Evolutionary conservation across 2,113 vertebrate species (phyloP), one percentile per base, ranked within the genome.

Genomic region (Egretta garzetta): DNA sequence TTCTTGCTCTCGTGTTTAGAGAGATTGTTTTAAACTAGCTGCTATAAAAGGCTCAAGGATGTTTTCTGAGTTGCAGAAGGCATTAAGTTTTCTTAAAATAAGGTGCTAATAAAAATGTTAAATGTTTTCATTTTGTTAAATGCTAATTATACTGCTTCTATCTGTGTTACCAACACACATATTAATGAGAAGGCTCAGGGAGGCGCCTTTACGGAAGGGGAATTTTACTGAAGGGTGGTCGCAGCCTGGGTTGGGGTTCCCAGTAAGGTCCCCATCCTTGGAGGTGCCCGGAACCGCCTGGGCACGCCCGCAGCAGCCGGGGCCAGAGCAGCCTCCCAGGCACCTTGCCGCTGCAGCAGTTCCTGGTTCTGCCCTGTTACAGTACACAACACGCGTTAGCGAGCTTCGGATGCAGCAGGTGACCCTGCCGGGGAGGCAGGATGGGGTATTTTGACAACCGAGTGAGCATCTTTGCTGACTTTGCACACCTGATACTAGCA

Each of bases 321-420:
- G 17, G 12, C 59, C 7, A 1, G 2, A 33, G 39, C 45, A 9
- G 43, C 53, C 33, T 58, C 16, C 41, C 2, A 1, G 24, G 14
- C 4, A 14, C 32, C 39, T 62, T 50, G 49, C 21, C 2, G 19
- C 39, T 32, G 32, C 58, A 35, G 33, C 12, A 21, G 50, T 3
- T 33, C 33, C 47, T 32, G 0, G 19, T 8, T 52, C 32, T 30
- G 1, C 1, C 4, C 18, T 18, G 3, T 8, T 12, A 5, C 0
- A 24, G 47, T 2, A n/a, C 2, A 0, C 16, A 28, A 10, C 5
- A 15, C 6, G 3, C 2, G 0, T 26, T 26, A 12, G 11, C 0
- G 8, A 37, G 39, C 49, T 45, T 22, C 35, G 8, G 9, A 7
- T 1, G 5, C 32, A 30, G 50, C 32, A 28, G 52, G 12, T 2